Conservation (phyloP, 2,888 invertebrate species). For the Amblyjoppa proteus region DNA sequence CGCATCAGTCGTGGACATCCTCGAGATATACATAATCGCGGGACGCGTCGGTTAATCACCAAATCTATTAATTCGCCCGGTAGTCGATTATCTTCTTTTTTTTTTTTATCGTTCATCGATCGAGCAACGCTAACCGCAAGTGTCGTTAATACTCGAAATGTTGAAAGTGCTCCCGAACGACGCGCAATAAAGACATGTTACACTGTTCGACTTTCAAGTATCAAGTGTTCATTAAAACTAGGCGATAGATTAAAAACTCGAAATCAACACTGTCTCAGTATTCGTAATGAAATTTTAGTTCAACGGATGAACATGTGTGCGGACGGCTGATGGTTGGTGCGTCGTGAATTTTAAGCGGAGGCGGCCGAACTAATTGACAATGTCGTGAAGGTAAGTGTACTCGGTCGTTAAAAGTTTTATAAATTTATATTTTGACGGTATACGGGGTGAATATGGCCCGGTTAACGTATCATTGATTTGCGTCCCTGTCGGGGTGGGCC, state of each 20-base stretch:
- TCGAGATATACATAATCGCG: slow-evolving; percentile 9
- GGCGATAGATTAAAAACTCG: not conserved
- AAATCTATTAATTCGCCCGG: slow-evolving; percentile 1
- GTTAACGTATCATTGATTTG: not conserved
- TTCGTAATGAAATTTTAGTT: no score
- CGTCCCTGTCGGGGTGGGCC: not conserved
- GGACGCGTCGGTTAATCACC: not conserved
- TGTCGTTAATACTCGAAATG: not conserved
- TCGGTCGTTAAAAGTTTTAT: not conserved
- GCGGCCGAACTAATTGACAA: slow-evolving; percentile 36
- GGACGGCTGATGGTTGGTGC: slow-evolving; percentile 17
- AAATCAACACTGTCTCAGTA: not conserved
- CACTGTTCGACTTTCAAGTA: not conserved
- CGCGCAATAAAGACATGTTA: not conserved
- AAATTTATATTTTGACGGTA: not conserved
- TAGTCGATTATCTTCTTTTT: not conserved
- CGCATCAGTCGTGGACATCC: slow-evolving; percentile 26
- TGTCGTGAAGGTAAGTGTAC: slow-evolving; percentile 59
- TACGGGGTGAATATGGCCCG: not conserved
- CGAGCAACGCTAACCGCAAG: not conserved
- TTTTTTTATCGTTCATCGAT: not conserved
- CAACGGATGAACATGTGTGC: slow-evolving; percentile 35
- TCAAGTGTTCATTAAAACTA: not conserved
- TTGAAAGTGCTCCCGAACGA: slow-evolving; percentile 26
- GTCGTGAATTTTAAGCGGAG: slow-evolving; percentile 25